Percentiles rank a stretch among this genome's conserved stretches.
Conservation (phyloP, 1,140 invertebrate species). For the Camponotus vicinus region DNA sequence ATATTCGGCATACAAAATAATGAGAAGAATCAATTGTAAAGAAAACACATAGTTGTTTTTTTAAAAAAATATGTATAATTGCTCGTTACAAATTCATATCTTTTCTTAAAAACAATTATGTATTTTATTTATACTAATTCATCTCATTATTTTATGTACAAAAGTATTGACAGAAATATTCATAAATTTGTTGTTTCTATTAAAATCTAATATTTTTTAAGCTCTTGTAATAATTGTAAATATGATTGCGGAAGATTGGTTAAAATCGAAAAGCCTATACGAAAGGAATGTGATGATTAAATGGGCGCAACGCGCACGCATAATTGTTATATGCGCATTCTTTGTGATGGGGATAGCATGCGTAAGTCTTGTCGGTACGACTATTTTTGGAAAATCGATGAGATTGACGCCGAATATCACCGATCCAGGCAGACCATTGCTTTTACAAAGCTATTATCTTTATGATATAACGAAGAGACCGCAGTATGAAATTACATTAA, state of each 20-base stretch:
- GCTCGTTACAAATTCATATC: no score
- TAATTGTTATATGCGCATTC: conserved; percentile 7
- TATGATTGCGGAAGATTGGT: conserved; percentile 31
- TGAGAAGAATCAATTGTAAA: no score
- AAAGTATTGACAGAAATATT: neutral
- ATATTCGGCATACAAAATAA: no score
- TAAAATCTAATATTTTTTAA: neutral
- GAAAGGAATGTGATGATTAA: conserved; percentile 12
- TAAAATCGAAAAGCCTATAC: neutral
- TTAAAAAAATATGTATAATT: no score
- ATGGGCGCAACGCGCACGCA: conserved; percentile 3
- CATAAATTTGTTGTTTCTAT: neutral
- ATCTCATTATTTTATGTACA: neutral
- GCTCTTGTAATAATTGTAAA: conserved; percentile 14
- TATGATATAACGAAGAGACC: conserved; percentile 24
- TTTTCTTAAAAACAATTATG: no score
- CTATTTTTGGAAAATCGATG: conserved; percentile 14
- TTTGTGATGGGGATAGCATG: neutral
- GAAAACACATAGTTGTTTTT: no score
- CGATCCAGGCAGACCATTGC: conserved; percentile 17
- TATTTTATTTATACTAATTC: neutral
- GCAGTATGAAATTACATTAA: conserved; percentile 10
- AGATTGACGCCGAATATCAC: conserved; percentile 24
- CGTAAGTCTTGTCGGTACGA: neutral
- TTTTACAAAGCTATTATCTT: conserved; percentile 6